These are phyloP conservation scores for Merodon equestris DNA, from an alignment of 2,888 invertebrate genomes.

Conservation along the genomic window DNA sequence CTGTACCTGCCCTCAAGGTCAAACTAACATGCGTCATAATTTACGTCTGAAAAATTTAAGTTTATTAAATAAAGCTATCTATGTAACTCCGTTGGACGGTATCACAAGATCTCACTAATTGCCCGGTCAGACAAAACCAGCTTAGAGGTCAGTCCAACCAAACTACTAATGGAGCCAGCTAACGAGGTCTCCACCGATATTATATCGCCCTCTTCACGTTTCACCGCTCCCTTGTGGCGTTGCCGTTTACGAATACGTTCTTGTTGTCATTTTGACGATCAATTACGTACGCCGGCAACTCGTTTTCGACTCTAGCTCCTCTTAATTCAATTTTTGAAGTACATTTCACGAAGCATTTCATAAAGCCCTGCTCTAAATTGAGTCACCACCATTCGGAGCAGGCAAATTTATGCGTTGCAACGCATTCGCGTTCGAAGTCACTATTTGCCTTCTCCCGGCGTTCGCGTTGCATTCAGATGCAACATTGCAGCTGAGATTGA, in stretches of 20 bases:
- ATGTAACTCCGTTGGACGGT: not conserved
- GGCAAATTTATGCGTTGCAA: constrained; percentile 42
- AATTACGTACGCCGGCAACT: not conserved
- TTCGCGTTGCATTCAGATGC: not conserved
- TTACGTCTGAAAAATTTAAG: not conserved
- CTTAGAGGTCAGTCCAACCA: constrained; percentile 11
- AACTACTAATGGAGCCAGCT: not conserved
- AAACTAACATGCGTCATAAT: too few relatives aligned
- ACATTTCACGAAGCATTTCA: constrained; percentile 23
- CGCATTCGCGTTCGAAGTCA: constrained; percentile 8
- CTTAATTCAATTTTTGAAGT: constrained; percentile 49
- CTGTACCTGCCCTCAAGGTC: too few relatives aligned
- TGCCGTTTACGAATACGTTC: constrained; percentile 9
- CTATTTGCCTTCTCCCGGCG: not conserved
- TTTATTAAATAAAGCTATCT: not conserved
- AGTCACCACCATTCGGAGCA: constrained; percentile 42
- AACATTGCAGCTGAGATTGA: constrained; percentile 35
- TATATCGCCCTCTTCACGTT: constrained; percentile 1
- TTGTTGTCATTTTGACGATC: constrained; percentile 23
- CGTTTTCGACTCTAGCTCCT: not conserved
- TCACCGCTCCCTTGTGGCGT: too few relatives aligned
- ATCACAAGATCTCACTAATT: constrained; percentile 16
- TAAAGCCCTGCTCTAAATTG: constrained; percentile 20
- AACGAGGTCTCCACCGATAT: constrained; percentile 3
- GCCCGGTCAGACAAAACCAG: constrained; percentile 20